These are phyloP conservation scores for Pseudotriccus pelzelni DNA, from an alignment of 2,797 vertebrate species.

Conservation along the genomic window DNA sequence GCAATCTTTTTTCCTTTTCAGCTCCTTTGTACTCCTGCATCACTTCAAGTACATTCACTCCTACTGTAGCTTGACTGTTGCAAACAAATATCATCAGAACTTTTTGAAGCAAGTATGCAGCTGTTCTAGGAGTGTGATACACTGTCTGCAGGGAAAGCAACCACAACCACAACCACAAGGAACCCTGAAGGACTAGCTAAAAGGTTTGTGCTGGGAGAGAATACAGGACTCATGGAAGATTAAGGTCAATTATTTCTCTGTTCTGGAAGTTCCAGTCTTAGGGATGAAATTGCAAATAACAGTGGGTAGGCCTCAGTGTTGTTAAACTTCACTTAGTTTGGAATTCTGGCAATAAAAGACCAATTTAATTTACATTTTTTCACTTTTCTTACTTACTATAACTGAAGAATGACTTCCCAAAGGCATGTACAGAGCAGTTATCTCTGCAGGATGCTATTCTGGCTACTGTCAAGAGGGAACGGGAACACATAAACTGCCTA, in stretches of 20 bases:
- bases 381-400: not conserved
- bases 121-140: not conserved
- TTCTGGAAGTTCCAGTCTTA: not conserved
- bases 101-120: not conserved
- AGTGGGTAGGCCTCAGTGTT: not conserved
- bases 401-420: constrained; percentile 29
- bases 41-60: not conserved
- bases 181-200: not conserved
- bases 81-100: not conserved
- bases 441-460: constrained; percentile 35
- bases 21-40: not conserved
- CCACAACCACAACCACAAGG: not conserved
- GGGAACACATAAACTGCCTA: constrained; percentile 19
- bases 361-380: constrained; percentile 43
- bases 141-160: not conserved
- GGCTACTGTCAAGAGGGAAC: constrained; percentile 32
- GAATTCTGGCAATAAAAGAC: not conserved
- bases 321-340: constrained; percentile 20
- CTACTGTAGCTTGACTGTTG: not conserved
- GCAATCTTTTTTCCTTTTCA: not conserved
- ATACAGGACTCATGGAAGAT: not conserved
- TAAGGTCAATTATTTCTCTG: not conserved
- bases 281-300: not conserved
- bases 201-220: not conserved
- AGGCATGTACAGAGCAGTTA: not conserved